phyloP scores from a whole-genome alignment of 1,140 invertebrate species.

The Portunus trituberculatus region DNA sequence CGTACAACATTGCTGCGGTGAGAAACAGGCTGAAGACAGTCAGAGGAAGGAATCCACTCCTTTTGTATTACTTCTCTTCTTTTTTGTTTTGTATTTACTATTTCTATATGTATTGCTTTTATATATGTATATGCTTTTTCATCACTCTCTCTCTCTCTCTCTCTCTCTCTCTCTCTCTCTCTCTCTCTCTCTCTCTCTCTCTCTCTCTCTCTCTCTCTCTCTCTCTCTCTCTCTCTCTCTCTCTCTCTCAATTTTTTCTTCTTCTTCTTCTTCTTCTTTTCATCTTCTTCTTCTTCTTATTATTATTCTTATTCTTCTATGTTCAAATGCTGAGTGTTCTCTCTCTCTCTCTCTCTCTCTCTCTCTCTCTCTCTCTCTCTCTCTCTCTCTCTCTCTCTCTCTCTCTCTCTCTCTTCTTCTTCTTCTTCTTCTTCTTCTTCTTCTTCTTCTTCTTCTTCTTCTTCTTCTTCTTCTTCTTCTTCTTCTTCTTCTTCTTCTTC shows the following conservation, averaged over 20 bases:
- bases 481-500: background rate
- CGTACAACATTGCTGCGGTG: too few species aligned
- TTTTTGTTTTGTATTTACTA: too few species aligned
- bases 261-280: too few species aligned
- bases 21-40: too few species aligned
- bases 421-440: background rate
- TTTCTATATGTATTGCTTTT: background rate
- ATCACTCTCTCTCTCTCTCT: conserved; percentile 48
- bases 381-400: conserved; percentile 13
- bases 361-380: conserved; percentile 46
- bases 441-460: background rate
- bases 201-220: conserved; percentile 41
- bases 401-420: background rate
- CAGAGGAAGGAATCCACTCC: too few species aligned
- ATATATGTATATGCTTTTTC: background rate
- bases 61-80: too few species aligned
- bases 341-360: conserved; percentile 48
- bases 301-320: too few species aligned
- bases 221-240: conserved; percentile 34
- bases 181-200: conserved; percentile 39
- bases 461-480: background rate
- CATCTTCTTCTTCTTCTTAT: too few species aligned
- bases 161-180: conserved; percentile 37
- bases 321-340: too few species aligned
- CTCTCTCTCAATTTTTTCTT: background rate